Evolutionary conservation across 92 coral and sea anemone species (phyloP), one percentile per base, ranked within the genome.

Genomic region (Porites divaricata): DNA sequence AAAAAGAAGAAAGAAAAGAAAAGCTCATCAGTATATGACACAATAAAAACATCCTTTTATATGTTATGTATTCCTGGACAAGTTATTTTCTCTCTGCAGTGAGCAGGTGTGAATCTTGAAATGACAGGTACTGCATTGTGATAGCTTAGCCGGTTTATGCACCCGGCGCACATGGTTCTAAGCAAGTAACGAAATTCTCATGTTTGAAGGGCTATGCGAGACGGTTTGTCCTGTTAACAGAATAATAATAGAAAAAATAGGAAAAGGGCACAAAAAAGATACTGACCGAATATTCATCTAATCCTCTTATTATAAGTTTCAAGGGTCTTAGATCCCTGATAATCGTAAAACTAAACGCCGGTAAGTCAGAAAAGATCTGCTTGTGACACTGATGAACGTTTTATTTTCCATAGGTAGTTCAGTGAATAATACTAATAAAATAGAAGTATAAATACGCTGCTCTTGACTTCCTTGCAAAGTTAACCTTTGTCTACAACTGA

Each of bases 51-150:
- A 54, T 10, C 2, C 59, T 10, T 10, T 15, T 10, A 8, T 9
- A 54, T 54, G 12, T 73, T 52, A 73, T 73, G 22, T 73, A 62
- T 73, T 53, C 45, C 77, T 17, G 58, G 63, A 51, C 25, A 45
- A 48, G 56, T 14, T 2, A 13, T 19, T 80, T 70, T 72, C 23
- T 19, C 78, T 45, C 63, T 21, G 49, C 63, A 41, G 8, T 49
- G 16, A 72, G 72, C 86, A 82, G 86, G 86, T 82, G 70, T 22
- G 79, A 70, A 59, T 72, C 62, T 70, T 82, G 71, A 72, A 58
- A 72, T 72, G 53, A 63, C 88, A 75, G 88, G 88, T 84, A 75
- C 15, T 3, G 12, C 6, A 48, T 69, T 69, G 76, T 21, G 56
- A 84, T 73, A 21, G 45, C 23, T 57, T 66, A 63, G 72, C 35